Evolutionary conservation across 2,113 vertebrate species (phyloP), one percentile per base, ranked within the genome.

Genomic region (Theristicus caerulescens): DNA sequence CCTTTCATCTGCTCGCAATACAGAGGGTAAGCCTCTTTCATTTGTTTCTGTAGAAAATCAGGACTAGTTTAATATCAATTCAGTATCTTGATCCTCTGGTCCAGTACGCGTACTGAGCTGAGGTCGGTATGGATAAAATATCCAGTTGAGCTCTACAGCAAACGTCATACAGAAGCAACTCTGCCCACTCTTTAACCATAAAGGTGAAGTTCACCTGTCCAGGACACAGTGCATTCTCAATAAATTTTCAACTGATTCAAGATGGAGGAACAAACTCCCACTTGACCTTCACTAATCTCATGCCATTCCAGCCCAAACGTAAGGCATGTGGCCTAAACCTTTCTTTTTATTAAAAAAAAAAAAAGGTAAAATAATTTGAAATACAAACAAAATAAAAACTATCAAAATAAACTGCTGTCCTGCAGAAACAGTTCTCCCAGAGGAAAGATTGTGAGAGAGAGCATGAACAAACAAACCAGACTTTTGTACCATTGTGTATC

Each of bases 311-410:
- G 11, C 19, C 17, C 32, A 77, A 59, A 51, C 10, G 1, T 20
- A 54, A 72, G 7, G 5, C 32, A 29, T 2, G 3, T 36, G 34
- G 29, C 19, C n/a, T 46, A n/a, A 66, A 62, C 7, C 11, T 22
- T 72, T 49, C 3, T 32, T 61, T 51, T 58, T 11, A 46, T 58
- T 11, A 40, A 40, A 40, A 40, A 40, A 40, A 42, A 40, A 26
- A 34, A 25, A 7, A 0, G 0, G 0, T 29, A 44, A 32, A 15
- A 47, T 5, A 5, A 4, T 49, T 51, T 42, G 32, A 87, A 87
- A 85, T 29, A 44, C 11, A 55, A 62, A 61, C 3, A 47, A 26
- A 86, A 46, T 10, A 7, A 57, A 51, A 51, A 5, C 14, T 16
- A 27, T 9, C 6, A 44, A 55, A 83, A 57, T 31, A 9, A 86